phyloP scores from a whole-genome alignment of 1,140 invertebrate species.

The Sycobia sp. region DNA sequence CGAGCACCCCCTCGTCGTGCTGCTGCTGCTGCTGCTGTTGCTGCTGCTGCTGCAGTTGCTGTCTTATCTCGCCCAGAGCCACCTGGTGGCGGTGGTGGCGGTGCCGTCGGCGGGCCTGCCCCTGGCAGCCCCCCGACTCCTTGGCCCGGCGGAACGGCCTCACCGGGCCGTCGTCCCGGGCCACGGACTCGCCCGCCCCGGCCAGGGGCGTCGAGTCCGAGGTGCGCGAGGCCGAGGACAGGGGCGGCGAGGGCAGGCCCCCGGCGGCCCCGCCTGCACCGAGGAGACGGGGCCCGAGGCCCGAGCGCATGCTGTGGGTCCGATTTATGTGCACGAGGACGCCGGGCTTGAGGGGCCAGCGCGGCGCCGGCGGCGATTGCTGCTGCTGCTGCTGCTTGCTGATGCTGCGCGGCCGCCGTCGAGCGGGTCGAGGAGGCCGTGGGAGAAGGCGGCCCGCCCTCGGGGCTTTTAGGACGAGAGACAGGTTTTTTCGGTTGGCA shows the following conservation, averaged over 20 bases:
- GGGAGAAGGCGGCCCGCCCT: constrained; percentile 56
- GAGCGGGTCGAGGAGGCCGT: constrained; percentile 51
- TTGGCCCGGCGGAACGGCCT: constrained; percentile 35
- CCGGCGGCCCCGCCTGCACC: no score
- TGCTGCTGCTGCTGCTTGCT: constrained; percentile 45
- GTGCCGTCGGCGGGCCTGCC: background rate
- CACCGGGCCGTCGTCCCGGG: constrained; percentile 28
- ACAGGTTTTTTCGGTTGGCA: background rate
- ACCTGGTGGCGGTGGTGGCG: constrained; percentile 29
- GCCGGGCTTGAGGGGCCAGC: constrained; percentile 87
- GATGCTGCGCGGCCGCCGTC: constrained; percentile 21
- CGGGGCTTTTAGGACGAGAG: no score
- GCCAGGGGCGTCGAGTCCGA: constrained; percentile 20
- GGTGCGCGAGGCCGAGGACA: background rate
- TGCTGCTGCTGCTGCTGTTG: constrained; percentile 27
- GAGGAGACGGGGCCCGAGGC: constrained; percentile 46
- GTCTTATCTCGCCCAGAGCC: constrained; percentile 22
- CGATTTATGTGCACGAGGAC: constrained; percentile 86
- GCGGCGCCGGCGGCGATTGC: constrained; percentile 69
- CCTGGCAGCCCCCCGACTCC: background rate
- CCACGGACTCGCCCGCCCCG: constrained; percentile 24
- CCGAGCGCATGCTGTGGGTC: constrained; percentile 65
- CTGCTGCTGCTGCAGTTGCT: constrained; percentile 13
- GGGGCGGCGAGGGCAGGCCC: background rate
- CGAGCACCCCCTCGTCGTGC: constrained; percentile 55